These are phyloP conservation scores for Endomychus coccineus DNA, from an alignment of 2,888 invertebrate species.

Conservation along the genomic window DNA sequence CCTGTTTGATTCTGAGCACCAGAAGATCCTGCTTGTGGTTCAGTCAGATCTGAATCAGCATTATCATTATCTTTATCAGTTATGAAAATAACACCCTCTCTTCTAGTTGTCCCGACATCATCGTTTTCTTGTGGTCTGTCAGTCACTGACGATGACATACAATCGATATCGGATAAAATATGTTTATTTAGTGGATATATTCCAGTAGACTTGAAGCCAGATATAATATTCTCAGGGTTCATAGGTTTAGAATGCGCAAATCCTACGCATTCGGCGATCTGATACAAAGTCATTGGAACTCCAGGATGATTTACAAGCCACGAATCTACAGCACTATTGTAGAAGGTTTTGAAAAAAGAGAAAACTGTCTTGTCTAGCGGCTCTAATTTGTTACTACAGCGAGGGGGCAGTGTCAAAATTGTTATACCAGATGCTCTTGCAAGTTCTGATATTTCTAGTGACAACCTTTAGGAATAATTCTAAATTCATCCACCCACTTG, in stretches of 20 bases:
- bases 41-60: neutral
- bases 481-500: slow-evolving; percentile 36
- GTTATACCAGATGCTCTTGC: slow-evolving; percentile 37
- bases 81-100: neutral
- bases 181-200: slow-evolving; percentile 6
- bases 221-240: slow-evolving; percentile 13
- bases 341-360: slow-evolving; percentile 3
- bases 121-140: neutral
- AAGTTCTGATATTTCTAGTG: slow-evolving; percentile 23
- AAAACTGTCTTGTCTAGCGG: slow-evolving; percentile 1
- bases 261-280: slow-evolving; percentile 13
- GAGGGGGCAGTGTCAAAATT: slow-evolving; percentile 29
- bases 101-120: neutral
- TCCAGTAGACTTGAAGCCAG: slow-evolving; percentile 11
- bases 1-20: neutral
- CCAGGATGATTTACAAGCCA: slow-evolving; percentile 14
- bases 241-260: slow-evolving; percentile 8
- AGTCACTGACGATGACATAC: slow-evolving; percentile 7
- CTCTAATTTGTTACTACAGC: slow-evolving; percentile 9
- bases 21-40: neutral
- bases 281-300: slow-evolving; percentile 13
- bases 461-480: slow-evolving; percentile 26
- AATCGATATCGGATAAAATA: slow-evolving; percentile 9
- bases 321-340: neutral
- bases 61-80: neutral